Conservation (phyloP, 1,140 invertebrate species). For the Macrotrachela quadricornifera region DNA sequence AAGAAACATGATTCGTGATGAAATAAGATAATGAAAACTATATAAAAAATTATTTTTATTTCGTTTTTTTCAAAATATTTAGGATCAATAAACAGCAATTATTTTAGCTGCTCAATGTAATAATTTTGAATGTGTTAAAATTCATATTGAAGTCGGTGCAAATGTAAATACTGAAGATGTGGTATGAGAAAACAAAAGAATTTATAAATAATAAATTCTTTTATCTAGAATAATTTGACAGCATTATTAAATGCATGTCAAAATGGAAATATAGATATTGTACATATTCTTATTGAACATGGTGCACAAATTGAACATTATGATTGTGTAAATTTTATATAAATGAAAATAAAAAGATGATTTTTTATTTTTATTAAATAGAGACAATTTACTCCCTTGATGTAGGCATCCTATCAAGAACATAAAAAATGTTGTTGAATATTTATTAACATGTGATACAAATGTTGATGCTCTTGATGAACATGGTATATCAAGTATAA, state of each 20-base stretch:
- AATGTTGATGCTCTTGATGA: slow-evolving; percentile 52
- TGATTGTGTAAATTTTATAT: slow-evolving; percentile 59
- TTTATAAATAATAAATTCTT: not conserved
- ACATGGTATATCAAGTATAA: slow-evolving; percentile 56
- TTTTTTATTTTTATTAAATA: too few species aligned
- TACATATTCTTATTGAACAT: slow-evolving; percentile 58
- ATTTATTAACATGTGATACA: slow-evolving; percentile 64
- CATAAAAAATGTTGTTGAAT: slow-evolving; percentile 49
- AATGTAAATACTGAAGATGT: slow-evolving; percentile 70
- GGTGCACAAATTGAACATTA: slow-evolving; percentile 65
- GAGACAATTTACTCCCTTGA: slow-evolving; percentile 59
- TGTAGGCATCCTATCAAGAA: slow-evolving; percentile 92
- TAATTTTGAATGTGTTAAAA: slow-evolving; percentile 51
- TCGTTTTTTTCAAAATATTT: too few species aligned
- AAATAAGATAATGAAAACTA: too few species aligned
- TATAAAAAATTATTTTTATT: too few species aligned
- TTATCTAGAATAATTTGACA: slow-evolving; percentile 63
- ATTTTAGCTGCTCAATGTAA: slow-evolving; percentile 63
- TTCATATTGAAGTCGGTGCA: slow-evolving; percentile 59
- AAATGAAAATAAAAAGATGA: too few species aligned
- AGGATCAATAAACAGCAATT: slow-evolving; percentile 74
- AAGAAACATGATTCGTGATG: too few species aligned
- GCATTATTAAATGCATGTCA: slow-evolving; percentile 67
- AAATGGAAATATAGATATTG: slow-evolving; percentile 60
- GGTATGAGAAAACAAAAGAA: not conserved